phyloP scores from a whole-genome alignment of 2,797 vertebrate species.

The Danionella dracula region DNA sequence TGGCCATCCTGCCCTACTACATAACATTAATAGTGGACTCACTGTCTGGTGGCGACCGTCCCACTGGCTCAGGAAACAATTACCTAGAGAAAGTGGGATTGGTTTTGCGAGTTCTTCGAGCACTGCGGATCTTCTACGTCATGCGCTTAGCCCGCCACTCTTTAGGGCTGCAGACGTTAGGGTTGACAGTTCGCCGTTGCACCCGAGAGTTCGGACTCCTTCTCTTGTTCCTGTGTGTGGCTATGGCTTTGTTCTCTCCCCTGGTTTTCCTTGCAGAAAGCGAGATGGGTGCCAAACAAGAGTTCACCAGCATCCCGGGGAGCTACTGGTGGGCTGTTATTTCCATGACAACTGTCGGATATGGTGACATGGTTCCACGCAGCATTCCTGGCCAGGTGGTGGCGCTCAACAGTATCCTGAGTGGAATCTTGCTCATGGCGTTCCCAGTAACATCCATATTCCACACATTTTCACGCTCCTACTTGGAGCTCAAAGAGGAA shows the following conservation, averaged over 20 bases:
- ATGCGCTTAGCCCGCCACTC: constrained; percentile 91
- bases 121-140: constrained; percentile 89
- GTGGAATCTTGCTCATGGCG: constrained; percentile 95
- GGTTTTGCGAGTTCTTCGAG: constrained; percentile 85
- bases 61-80: constrained; percentile 75
- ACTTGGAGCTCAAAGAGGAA: constrained; percentile 89
- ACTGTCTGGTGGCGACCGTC: constrained; percentile 67
- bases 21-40: constrained; percentile 84
- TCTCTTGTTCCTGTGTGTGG: constrained; percentile 90
- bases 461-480: constrained; percentile 94
- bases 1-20: constrained; percentile 94
- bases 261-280: constrained; percentile 90
- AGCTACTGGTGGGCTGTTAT: constrained; percentile 99
- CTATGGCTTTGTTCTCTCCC: constrained; percentile 91
- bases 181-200: constrained; percentile 85
- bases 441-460: constrained; percentile 97
- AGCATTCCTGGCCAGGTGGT: constrained; percentile 95
- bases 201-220: constrained; percentile 88
- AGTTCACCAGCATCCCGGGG: constrained; percentile 91
- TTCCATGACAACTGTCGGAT: constrained; percentile 97
- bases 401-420: constrained; percentile 92
- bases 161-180: constrained; percentile 85
- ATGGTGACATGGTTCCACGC: constrained; percentile 95
- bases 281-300: constrained; percentile 89
- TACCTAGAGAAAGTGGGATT: constrained; percentile 90